Base-by-base conservation (phyloP, 2,113 vertebrate genomes). In the Heliornis fulica region DNA sequence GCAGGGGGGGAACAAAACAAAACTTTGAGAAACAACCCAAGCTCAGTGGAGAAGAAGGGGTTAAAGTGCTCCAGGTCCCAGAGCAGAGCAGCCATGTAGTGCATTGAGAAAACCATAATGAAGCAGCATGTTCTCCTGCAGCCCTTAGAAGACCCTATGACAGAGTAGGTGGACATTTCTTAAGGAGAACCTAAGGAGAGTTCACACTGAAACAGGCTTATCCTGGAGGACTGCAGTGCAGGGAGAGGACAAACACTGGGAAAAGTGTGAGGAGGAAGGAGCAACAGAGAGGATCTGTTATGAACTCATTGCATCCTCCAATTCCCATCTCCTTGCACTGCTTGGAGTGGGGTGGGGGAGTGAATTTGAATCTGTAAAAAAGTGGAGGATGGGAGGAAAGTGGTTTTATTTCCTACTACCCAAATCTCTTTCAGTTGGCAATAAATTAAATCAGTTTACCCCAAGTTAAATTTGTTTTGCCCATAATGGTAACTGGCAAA, bases 401-500 rank as follows among this genome's bases (percentile, higher is more conserved):
- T 41, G 26, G 0, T n/a, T 69, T 69, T 76, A 3, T 57, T 84
- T 74, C 23, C 50, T 75, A 57, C 3, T 5, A 31, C 5, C 8
- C 19, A 71, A 31, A 51, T n/a, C 7, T 45, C 13, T 70, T 82
- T 57, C 56, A 63, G 25, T n/a, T 45, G 15, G 1, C 29, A 70
- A 51, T 34, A 81, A 61, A 46, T 63, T n/a, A 45, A 34, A 86
- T 32, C 34, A 8, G 23, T n/a, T 41, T 65, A 65, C 17, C 50
- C 21, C 25, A 51, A 1, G 0, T 38, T 16, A 53, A 53, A 16
- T 41, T 53, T 71, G 25, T 41, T 65, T 78, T 92, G 11, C 16
- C n/a, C 1, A 0, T 41, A 15, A 41, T 21, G 29, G 32, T 10
- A 74, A 38, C 1, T n/a, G 19, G 18, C 14, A 59, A 50, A 5